Evolutionary conservation across 23 tunicate genomes (phyloP).

Genomic region (Trididemnum clinides): DNA sequence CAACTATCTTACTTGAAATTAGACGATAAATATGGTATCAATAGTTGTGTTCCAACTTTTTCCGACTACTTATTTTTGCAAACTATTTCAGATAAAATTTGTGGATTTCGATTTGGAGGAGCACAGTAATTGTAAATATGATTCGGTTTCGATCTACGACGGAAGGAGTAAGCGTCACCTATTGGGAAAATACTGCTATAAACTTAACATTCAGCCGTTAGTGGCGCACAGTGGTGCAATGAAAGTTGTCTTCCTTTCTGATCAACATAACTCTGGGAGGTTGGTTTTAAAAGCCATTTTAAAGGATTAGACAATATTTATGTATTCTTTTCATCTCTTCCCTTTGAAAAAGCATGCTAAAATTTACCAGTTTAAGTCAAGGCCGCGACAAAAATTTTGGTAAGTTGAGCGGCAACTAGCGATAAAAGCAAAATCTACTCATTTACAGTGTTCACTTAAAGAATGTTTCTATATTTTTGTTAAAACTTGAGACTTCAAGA

Average conservation of each 20-base stretch:
- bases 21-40: no score
- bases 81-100: slow-evolving; percentile 61
- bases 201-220: slow-evolving; percentile 42
- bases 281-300: neutral
- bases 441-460: no score
- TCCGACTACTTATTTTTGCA: no score
- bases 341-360: no score
- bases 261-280: slow-evolving; percentile 23
- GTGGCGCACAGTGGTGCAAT: slow-evolving; percentile 71
- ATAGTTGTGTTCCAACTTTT: no score
- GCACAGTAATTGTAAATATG: slow-evolving; percentile 43
- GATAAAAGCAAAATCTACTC: neutral
- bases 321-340: neutral
- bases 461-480: no score
- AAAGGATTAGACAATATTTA: neutral
- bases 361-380: no score
- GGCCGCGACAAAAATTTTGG: no score
- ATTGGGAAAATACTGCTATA: slow-evolving; percentile 62
- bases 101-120: slow-evolving; percentile 47
- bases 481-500: no score
- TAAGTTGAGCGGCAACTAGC: neutral
- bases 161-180: slow-evolving; percentile 48
- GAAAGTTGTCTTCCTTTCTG: slow-evolving; percentile 53
- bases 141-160: slow-evolving; percentile 61
- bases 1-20: no score